Evolutionary conservation across 2,113 vertebrate species (phyloP), one percentile per base, ranked within the genome.

Genomic region (Malurus elegans): DNA sequence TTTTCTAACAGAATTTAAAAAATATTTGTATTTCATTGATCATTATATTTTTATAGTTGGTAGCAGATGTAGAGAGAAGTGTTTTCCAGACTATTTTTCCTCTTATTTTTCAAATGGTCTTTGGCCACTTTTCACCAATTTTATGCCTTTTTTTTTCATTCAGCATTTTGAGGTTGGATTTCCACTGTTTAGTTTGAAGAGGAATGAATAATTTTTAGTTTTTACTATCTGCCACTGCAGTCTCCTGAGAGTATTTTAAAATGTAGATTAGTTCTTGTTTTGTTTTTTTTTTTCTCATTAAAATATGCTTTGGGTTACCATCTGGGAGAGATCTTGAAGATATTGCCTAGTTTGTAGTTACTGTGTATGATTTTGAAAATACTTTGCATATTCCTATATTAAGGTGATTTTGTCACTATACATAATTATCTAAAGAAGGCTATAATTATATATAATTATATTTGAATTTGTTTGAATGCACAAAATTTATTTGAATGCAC

Each of bases 191-290:
- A 70, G 88, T 62, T 79, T 92, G 92, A 81, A 90, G 34, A 85
- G 19, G 12, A 62, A 85, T 73, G 85, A 78, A 78, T 74, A 29
- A 20, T 36, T 79, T 89, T 92, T 60, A 53, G 19, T 72, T 95
- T 88, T 93, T 40, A 10, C 18, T 92, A 57, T 79, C 78, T 80
- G 19, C 60, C 70, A 50, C 50, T 85, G 12, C 95, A 91, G 97
- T 98, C 98, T 98, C 97, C 95, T 96, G 95, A 98, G 95, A 98
- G 71, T 95, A 47, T 91, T 92, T 85, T 64, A 61, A 88, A 95
- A 91, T 79, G 21, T 95, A 95, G 92, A 94, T 86, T 96, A 86
- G 56, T 88, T 44, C 61, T 87, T 74, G 8, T 84, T 40, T 61
- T 95, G 9, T 92, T 95, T 93, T 79, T 40, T 58, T 95, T n/a